Evolutionary conservation across 2,113 vertebrate genomes (phyloP).

Genomic region (Motacilla alba): DNA sequence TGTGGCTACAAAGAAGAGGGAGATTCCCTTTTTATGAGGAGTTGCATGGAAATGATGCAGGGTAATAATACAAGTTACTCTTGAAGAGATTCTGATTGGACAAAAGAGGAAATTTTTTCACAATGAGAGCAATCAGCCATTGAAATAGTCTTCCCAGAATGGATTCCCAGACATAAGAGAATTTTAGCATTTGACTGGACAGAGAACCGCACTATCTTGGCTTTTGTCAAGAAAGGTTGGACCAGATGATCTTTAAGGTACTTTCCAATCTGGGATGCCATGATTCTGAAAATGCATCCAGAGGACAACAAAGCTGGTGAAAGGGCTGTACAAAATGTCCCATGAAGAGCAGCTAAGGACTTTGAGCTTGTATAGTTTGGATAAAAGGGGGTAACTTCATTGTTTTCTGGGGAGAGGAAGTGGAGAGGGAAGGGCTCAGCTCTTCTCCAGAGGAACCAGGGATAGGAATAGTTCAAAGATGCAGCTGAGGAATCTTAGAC

Average conservation of each 20-base stretch:
- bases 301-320: not conserved
- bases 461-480: not conserved
- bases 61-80: not conserved
- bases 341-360: not conserved
- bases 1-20: not conserved
- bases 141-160: not conserved
- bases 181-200: not conserved
- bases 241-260: not conserved
- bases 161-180: not conserved
- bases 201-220: no score
- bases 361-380: not conserved
- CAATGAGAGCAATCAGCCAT: not conserved
- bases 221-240: not conserved
- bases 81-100: not conserved
- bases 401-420: not conserved
- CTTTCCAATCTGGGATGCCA: not conserved
- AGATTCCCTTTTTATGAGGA: not conserved
- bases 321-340: no score
- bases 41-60: rapidly evolving
- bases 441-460: not conserved
- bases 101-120: not conserved
- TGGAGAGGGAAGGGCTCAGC: not conserved
- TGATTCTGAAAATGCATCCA: not conserved
- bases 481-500: not conserved
- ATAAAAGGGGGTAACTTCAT: not conserved